phyloP scores from a whole-genome alignment of 2,888 invertebrate genomes.

The Diaphora mendica region DNA sequence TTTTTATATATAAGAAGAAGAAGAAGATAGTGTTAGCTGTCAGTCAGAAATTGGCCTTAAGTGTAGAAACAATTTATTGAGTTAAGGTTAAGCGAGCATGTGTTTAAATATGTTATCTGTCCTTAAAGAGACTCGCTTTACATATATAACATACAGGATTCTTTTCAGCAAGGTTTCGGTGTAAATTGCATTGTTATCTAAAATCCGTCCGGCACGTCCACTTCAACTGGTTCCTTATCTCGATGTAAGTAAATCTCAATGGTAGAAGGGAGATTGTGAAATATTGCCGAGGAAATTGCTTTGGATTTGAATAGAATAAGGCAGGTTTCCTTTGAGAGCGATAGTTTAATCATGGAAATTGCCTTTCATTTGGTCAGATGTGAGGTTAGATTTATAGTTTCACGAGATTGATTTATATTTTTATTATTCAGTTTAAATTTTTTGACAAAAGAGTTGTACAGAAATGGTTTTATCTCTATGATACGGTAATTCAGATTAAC shows the following conservation, averaged over 20 bases:
- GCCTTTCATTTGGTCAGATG: constrained; percentile 27
- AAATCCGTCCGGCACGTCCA: constrained; percentile 47
- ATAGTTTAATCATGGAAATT: constrained; percentile 47
- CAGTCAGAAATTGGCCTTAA: no score
- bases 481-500: not conserved
- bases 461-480: no score
- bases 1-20: no score
- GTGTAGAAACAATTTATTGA: not conserved
- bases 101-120: not conserved
- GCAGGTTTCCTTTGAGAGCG: constrained; percentile 47
- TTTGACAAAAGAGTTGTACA: not conserved
- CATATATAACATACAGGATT: constrained; percentile 27
- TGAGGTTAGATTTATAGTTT: constrained; percentile 19
- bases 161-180: constrained; percentile 48
- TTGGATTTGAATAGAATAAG: constrained; percentile 55
- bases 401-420: constrained; percentile 14
- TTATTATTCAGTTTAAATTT: not conserved
- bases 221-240: constrained; percentile 69
- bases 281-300: constrained; percentile 68
- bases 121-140: not conserved
- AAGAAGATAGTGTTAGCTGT: no score
- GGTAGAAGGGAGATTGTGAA: constrained; percentile 60
- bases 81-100: not conserved
- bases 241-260: constrained; percentile 68
- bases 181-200: constrained; percentile 81